Conservation (phyloP, 2,888 invertebrate species). For the Eupithecia pulchellata region DNA sequence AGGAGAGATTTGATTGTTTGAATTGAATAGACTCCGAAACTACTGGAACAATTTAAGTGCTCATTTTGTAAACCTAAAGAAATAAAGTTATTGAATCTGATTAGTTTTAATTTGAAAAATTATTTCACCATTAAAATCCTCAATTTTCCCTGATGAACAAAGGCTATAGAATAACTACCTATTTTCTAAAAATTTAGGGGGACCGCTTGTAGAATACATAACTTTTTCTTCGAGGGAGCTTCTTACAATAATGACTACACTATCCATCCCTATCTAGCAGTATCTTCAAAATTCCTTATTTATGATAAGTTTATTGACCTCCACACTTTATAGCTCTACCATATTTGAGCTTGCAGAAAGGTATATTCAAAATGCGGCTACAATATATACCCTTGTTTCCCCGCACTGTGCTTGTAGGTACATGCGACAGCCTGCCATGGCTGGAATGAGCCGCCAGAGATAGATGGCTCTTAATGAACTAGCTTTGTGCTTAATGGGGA, state of each 20-base stretch:
- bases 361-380: neutral
- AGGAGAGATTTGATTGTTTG: too few species aligned
- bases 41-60: too few species aligned
- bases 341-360: neutral
- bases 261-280: too few species aligned
- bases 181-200: too few species aligned
- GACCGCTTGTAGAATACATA: too few species aligned
- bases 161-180: too few species aligned
- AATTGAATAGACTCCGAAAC: too few species aligned
- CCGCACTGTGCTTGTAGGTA: neutral
- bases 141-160: too few species aligned
- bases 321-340: neutral
- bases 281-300: neutral
- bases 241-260: neutral
- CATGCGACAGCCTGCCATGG: neutral
- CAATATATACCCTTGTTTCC: neutral
- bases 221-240: neutral
- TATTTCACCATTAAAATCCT: too few species aligned
- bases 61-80: too few species aligned
- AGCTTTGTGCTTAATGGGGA: neutral
- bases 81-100: too few species aligned
- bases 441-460: neutral
- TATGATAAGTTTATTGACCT: neutral
- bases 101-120: too few species aligned
- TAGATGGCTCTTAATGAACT: neutral